These are phyloP conservation scores for Micromys minutus DNA, from an alignment of 2,113 vertebrate genomes.

Conservation along the genomic window DNA sequence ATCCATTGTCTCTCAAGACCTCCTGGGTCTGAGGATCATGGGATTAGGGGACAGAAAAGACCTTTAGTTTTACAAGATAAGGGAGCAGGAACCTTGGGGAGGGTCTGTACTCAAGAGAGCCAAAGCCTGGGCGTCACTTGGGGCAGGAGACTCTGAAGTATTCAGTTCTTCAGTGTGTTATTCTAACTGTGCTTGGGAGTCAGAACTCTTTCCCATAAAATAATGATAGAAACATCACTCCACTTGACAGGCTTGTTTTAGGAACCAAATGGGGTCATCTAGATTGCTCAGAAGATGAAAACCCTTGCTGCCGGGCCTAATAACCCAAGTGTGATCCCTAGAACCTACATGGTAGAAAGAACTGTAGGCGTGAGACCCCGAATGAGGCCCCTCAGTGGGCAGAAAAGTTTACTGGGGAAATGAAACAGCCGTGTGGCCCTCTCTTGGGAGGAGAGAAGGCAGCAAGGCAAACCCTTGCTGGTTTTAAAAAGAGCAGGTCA, in stretches of 20 bases:
- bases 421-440: background rate
- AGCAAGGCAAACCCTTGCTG: background rate
- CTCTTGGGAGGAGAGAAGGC: background rate
- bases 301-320: background rate
- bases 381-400: background rate
- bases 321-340: background rate
- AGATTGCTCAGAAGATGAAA: background rate
- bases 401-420: background rate
- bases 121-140: background rate
- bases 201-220: background rate
- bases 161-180: background rate
- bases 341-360: background rate
- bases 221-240: background rate
- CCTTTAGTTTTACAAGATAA: background rate
- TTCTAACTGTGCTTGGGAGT: background rate
- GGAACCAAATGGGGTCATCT: background rate
- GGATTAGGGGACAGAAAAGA: background rate
- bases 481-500: background rate
- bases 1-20: conserved; percentile 7
- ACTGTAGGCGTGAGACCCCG: background rate
- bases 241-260: background rate
- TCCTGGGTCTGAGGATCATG: background rate
- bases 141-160: fast-evolving
- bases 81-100: background rate
- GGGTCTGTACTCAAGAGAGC: background rate